These are phyloP conservation scores for Aeoliscus strigatus DNA, from an alignment of 2,797 vertebrate genomes.

Conservation along the genomic window DNA sequence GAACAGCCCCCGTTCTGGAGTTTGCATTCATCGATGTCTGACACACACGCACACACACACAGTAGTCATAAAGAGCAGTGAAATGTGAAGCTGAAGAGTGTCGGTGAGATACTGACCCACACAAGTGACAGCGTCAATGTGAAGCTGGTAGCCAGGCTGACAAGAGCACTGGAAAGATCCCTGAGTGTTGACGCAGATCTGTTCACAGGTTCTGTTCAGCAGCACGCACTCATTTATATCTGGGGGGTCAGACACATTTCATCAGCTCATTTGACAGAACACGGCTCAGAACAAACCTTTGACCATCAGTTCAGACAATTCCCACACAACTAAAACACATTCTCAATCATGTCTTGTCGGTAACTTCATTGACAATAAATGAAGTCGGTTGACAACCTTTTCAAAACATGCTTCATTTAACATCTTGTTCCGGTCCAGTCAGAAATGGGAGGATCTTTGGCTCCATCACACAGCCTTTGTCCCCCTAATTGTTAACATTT, in stretches of 20 bases:
- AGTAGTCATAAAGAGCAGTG: slow-evolving; percentile 8
- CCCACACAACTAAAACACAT: too few relatives aligned
- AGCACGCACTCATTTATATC: slow-evolving; percentile 75
- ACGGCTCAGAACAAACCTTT: too few relatives aligned
- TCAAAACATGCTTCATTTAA: too few relatives aligned
- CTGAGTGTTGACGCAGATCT: slow-evolving; percentile 72
- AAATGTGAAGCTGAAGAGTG: slow-evolving; percentile 11
- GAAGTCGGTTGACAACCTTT: too few relatives aligned
- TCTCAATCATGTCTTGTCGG: too few relatives aligned
- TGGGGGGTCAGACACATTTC: slow-evolving; percentile 39
- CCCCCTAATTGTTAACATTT: too few relatives aligned
- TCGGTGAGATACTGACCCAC: slow-evolving; percentile 68
- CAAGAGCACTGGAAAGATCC: slow-evolving; percentile 79
- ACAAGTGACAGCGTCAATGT: slow-evolving; percentile 76
- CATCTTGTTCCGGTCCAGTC: too few relatives aligned
- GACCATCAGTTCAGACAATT: too few relatives aligned
- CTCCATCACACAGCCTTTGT: too few relatives aligned
- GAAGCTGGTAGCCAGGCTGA: slow-evolving; percentile 74
- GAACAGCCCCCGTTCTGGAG: slow-evolving; percentile 75
- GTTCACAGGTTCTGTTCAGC: slow-evolving; percentile 64
- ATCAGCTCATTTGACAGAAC: slow-evolving; percentile 3
- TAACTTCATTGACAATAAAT: too few relatives aligned
- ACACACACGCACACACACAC: not conserved
- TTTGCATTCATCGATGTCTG: slow-evolving; percentile 79
- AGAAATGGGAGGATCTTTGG: too few relatives aligned